Evolutionary conservation across 2,888 invertebrate genomes (phyloP).

Genomic region (Acrobeloides nanus): DNA sequence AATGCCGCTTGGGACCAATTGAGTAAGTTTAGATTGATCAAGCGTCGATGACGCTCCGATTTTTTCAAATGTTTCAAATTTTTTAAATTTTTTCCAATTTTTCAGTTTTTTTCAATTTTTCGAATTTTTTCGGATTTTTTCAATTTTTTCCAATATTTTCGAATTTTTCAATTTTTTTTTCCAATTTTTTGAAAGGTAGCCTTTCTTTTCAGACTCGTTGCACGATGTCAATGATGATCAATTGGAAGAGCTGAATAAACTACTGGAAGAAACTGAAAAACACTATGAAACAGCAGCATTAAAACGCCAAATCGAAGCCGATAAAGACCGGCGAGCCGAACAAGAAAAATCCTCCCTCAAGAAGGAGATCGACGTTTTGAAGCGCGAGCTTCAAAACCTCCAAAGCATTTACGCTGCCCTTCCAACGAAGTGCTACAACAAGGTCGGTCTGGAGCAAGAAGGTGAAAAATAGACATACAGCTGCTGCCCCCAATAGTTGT

Average conservation of each 20-base stretch:
- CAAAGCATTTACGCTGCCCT: conserved; percentile 61
- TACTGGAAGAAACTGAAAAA: conserved; percentile 52
- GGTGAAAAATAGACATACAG: conserved; percentile 25
- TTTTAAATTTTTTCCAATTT: too few relatives aligned
- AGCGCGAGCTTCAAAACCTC: conserved; percentile 39
- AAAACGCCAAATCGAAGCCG: conserved; percentile 22
- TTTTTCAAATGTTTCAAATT: not conserved
- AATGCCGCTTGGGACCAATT: conserved; percentile 20
- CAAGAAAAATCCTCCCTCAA: conserved; percentile 20
- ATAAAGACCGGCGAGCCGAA: conserved; percentile 16
- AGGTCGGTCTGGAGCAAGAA: conserved; percentile 47
- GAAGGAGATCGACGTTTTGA: conserved; percentile 17
- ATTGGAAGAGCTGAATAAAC: conserved; percentile 54
- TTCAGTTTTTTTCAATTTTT: too few relatives aligned
- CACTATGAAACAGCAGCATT: conserved; percentile 21
- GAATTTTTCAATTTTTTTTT: too few relatives aligned
- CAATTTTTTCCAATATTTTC: too few relatives aligned
- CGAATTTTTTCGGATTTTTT: too few relatives aligned
- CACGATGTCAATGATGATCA: conserved; percentile 53
- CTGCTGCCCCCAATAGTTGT: not conserved
- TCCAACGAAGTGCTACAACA: conserved; percentile 70
- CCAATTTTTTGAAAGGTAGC: too few relatives aligned
- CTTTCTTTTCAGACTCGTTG: conserved; percentile 43
- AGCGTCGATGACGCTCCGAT: not conserved
- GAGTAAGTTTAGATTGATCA: conserved; percentile 19